phyloP scores from a whole-genome alignment of 2,113 vertebrate species.

The Hippocampus barbouri region DNA sequence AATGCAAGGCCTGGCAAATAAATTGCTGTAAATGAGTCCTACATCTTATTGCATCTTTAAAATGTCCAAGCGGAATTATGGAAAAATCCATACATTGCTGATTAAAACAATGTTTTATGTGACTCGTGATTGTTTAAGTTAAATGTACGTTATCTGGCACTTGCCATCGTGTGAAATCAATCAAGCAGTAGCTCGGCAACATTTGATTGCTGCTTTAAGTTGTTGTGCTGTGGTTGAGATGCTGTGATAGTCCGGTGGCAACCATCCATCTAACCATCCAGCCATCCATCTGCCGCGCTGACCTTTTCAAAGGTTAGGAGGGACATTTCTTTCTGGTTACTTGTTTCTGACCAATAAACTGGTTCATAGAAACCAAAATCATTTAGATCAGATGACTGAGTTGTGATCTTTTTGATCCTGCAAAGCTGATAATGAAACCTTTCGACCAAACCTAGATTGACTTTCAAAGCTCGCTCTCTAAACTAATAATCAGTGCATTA shows the following conservation, averaged over 20 bases:
- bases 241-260: slow-evolving; percentile 1
- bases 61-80: neutral
- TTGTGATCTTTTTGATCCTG: neutral
- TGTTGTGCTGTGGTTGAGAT: slow-evolving; percentile 19
- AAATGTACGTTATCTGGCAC: slow-evolving; percentile 23
- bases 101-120: neutral
- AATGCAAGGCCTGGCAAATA: slow-evolving; percentile 16
- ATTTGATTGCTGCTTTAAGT: slow-evolving; percentile 1
- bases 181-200: slow-evolving; percentile 21
- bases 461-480: neutral
- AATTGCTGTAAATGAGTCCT: slow-evolving; percentile 15
- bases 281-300: neutral
- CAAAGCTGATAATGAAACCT: neutral
- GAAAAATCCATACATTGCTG: neutral
- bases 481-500: neutral
- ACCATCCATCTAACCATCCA: slow-evolving; percentile 16
- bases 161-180: slow-evolving; percentile 22
- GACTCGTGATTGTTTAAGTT: neutral
- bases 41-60: neutral
- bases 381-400: neutral
- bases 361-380: neutral
- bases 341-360: neutral
- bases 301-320: slow-evolving; percentile 8
- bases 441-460: neutral
- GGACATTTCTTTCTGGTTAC: neutral